Evolutionary conservation across 1,140 invertebrate genomes (phyloP), one percentile per base, ranked within the genome.

Genomic region (Bacillus rossius): DNA sequence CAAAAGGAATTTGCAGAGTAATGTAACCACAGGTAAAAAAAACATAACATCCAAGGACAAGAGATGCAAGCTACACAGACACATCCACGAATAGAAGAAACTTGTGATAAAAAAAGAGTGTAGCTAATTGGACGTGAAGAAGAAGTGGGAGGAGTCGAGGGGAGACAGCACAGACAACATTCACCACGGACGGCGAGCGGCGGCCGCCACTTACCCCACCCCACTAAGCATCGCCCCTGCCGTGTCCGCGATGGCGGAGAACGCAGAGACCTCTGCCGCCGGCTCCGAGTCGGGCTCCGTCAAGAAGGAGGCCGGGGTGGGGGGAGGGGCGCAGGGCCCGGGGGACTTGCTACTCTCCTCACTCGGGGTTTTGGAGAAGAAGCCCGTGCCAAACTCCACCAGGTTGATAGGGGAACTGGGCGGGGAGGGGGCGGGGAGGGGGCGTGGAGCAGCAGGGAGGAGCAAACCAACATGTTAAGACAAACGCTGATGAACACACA

Each of bases 331-430:
- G 69, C 67, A 61, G 69, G 64, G 69, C 73, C 77, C 69, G 73
- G 64, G 76, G 77, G 68, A 75, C 76, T 81, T 81, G 69, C 82
- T 79, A 75, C 82, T 84, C 75, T 91, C 88, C 78, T 92, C 89
- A 69, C 88, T 90, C 66, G 89, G 88, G 64, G 88, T 91, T 82
- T 91, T 92, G 80, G 82, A 88, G 80, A 90, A 90, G 70, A 90
- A 81, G 75, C 88, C 88, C 67, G 87, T 88, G 74, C 89, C 88
- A 78, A 92, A 86, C 80, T 92, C 88, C 73, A 91, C 89, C 82
- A 92, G 81, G 81, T 91, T 90, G 78, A 91, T 91, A 69, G 90
- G 89, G 67, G 90, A 92, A 78, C 89, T 92, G 67, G 48, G 43
- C 37, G 42, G 41, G 58, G 41, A 45, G 25, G 56, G 47, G 67